Conservation (phyloP, 2,888 invertebrate genomes). For the Caenorhabditis virilis region DNA sequence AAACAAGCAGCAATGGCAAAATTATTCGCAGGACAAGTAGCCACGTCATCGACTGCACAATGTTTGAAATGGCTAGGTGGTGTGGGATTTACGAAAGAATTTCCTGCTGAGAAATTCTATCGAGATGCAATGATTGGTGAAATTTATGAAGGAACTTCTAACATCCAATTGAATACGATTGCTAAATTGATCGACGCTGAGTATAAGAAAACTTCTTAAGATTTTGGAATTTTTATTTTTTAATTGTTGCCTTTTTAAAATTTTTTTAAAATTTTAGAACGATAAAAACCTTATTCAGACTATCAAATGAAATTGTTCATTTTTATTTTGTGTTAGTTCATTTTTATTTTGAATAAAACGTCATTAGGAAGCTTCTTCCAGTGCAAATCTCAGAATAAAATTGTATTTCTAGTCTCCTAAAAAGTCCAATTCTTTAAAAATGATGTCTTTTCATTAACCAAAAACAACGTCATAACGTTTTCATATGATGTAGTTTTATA, state of each 20-base stretch:
- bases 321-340: too few species aligned
- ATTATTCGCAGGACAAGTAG: constrained; percentile 78
- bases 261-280: background rate
- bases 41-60: constrained; percentile 84
- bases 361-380: too few species aligned
- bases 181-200: constrained; percentile 79
- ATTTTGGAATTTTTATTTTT: background rate
- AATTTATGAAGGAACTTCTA: constrained; percentile 95
- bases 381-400: too few species aligned
- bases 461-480: too few species aligned
- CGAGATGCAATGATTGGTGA: constrained; percentile 94
- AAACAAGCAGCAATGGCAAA: constrained; percentile 98
- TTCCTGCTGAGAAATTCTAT: constrained; percentile 93
- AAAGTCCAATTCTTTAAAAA: too few species aligned
- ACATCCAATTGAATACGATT: constrained; percentile 94
- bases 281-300: too few species aligned
- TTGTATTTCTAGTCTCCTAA: too few species aligned
- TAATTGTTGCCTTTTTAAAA: too few species aligned
- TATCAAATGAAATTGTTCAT: too few species aligned
- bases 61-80: constrained; percentile 98
- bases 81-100: constrained; percentile 92
- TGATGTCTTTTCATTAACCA: too few species aligned
- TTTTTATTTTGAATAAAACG: too few species aligned
- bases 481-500: too few species aligned
- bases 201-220: constrained; percentile 27